Percentiles rank a stretch among this genome's conserved stretches.
phyloP scores from a whole-genome alignment of 2,113 vertebrate genomes.

The Isurus oxyrinchus region DNA sequence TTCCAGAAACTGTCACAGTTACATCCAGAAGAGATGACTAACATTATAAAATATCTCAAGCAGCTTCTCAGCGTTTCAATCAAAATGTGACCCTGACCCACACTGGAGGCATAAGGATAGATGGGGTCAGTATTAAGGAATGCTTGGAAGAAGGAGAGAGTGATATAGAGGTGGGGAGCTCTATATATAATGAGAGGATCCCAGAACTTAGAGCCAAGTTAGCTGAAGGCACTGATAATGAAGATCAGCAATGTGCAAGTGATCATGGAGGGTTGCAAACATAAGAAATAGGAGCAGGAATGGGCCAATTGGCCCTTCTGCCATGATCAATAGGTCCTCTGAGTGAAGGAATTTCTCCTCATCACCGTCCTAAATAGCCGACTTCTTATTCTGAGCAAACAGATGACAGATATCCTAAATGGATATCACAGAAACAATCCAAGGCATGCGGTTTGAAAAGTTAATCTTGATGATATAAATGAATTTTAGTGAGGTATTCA shows the following conservation, averaged over 20 bases:
- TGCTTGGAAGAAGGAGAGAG: not conserved
- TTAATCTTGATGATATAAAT: too few relatives aligned
- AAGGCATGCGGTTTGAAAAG: too few relatives aligned
- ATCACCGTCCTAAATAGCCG: too few relatives aligned
- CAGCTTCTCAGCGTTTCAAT: not conserved
- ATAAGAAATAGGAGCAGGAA: too few relatives aligned
- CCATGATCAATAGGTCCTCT: too few relatives aligned
- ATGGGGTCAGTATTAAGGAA: not conserved
- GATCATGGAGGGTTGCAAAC: not conserved
- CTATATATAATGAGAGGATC: not conserved
- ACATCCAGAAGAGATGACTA: not conserved
- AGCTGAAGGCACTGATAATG: not conserved
- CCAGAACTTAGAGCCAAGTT: not conserved
- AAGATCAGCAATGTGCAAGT: not conserved
- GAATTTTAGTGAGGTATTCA: too few relatives aligned
- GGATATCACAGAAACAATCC: too few relatives aligned
- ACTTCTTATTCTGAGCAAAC: too few relatives aligned
- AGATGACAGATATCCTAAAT: too few relatives aligned
- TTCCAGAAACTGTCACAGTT: too few relatives aligned
- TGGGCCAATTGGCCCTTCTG: too few relatives aligned
- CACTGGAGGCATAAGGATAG: not conserved
- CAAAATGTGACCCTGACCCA: not conserved
- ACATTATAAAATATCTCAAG: not conserved
- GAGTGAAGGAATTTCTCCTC: too few relatives aligned
- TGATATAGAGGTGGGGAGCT: not conserved